Percentiles rank a stretch among this genome's conserved stretches.
These are phyloP conservation scores for Pontoporia blainvillei DNA, from an alignment of 2,113 vertebrate genomes.

Conservation along the genomic window DNA sequence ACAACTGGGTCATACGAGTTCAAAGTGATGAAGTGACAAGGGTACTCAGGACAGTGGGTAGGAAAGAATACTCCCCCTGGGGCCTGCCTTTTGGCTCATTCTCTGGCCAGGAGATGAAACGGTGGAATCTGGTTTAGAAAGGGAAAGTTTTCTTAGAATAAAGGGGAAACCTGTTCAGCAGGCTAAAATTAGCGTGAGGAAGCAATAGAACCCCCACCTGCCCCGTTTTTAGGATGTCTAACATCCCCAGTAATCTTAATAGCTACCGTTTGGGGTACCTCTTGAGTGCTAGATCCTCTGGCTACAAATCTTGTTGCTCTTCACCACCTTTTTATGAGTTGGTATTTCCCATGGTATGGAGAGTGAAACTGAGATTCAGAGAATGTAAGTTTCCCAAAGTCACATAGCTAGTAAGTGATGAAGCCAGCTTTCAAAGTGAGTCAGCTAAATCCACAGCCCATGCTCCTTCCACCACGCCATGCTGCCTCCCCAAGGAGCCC, in stretches of 20 bases:
- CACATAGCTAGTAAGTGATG: neutral
- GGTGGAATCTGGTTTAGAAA: neutral
- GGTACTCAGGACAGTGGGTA: neutral
- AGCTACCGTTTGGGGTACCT: neutral
- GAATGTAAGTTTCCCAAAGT: neutral
- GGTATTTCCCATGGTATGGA: neutral
- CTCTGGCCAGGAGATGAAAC: neutral
- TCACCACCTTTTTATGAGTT: neutral
- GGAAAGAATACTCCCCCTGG: neutral
- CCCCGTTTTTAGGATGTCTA: neutral
- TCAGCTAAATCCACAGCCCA: neutral
- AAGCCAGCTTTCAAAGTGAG: neutral
- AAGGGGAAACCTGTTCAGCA: neutral
- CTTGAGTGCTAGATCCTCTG: neutral
- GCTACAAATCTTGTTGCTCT: neutral
- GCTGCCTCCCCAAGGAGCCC: neutral
- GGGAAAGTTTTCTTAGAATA: neutral
- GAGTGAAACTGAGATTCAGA: neutral
- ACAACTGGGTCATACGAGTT: neutral
- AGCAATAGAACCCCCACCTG: neutral
- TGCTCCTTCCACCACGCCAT: neutral
- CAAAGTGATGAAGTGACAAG: neutral
- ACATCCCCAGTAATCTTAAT: neutral
- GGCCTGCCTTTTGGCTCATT: neutral
- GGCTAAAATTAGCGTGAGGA: neutral